These are phyloP conservation scores for Thamnaconus septentrionalis DNA, from an alignment of 2,113 vertebrate species.

Conservation along the genomic window DNA sequence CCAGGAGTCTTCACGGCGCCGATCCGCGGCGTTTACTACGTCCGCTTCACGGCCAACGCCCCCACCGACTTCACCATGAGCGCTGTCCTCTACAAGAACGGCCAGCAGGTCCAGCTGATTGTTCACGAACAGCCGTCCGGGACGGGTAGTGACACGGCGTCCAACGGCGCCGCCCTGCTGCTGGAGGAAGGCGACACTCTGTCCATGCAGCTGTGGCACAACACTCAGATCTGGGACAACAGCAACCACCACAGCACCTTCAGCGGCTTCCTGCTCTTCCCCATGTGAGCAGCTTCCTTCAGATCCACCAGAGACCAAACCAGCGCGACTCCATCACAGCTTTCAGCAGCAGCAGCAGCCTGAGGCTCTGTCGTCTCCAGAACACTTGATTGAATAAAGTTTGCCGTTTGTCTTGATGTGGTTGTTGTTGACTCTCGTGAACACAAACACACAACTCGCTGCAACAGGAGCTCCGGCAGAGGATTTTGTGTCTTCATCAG, in stretches of 20 bases:
- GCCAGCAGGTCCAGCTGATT: conserved; percentile 7
- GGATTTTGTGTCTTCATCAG: too few relatives aligned
- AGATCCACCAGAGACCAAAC: background rate
- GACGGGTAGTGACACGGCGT: conserved; percentile 59
- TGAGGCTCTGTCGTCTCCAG: too few relatives aligned
- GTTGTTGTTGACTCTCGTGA: too few relatives aligned
- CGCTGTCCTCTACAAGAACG: conserved; percentile 55
- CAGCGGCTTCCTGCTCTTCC: conserved; percentile 61
- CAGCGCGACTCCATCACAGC: too few relatives aligned
- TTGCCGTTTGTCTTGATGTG: too few relatives aligned
- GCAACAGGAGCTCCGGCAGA: too few relatives aligned
- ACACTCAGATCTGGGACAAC: conserved; percentile 66
- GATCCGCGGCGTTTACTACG: conserved; percentile 55
- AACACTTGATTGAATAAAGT: too few relatives aligned
- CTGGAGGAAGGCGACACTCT: conserved; percentile 53
- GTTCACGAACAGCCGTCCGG: conserved; percentile 51
- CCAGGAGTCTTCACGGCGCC: conserved; percentile 58
- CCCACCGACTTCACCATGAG: conserved; percentile 48
- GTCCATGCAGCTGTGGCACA: conserved; percentile 43
- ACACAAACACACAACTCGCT: too few relatives aligned
- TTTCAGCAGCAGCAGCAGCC: too few relatives aligned
- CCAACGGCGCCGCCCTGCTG: conserved; percentile 58
- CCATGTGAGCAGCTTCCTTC: conserved; percentile 5
- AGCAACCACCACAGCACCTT: conserved; percentile 65
- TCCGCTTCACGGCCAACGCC: conserved; percentile 56